These are phyloP conservation scores for Leptopilina clavipes DNA, from an alignment of 1,140 invertebrate genomes.

Conservation along the genomic window DNA sequence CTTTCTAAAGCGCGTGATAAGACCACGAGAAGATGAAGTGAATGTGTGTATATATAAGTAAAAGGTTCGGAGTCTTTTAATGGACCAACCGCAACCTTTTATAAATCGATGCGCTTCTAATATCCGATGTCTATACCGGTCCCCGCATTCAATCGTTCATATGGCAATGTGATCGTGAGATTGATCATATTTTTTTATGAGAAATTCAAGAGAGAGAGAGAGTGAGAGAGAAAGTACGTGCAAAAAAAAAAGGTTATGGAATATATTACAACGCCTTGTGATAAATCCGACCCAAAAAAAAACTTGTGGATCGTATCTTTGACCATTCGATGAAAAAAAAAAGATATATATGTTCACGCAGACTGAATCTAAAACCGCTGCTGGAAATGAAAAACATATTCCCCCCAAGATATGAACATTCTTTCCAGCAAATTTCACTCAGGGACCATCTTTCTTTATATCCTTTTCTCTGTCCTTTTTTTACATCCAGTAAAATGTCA, in stretches of 20 bases:
- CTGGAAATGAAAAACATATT: constrained; percentile 1
- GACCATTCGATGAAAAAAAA: constrained; percentile 8
- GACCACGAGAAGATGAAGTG: constrained; percentile 4
- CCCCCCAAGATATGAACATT: not conserved
- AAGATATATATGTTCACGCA: not conserved
- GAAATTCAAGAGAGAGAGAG: not conserved
- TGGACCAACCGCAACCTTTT: constrained; percentile 15
- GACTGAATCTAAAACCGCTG: constrained; percentile 22
- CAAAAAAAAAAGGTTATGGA: constrained; percentile 6
- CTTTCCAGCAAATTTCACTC: not conserved
- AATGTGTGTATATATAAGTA: not conserved
- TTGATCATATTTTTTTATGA: constrained; percentile 22
- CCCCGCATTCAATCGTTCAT: constrained; percentile 6
- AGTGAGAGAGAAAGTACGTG: not conserved
- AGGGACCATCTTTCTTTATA: not conserved
- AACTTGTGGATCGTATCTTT: not conserved
- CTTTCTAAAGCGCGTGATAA: not conserved
- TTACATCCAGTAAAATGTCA: no score
- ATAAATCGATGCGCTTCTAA: constrained; percentile 26
- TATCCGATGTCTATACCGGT: no score
- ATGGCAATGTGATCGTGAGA: not conserved
- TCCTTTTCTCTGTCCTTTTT: not conserved
- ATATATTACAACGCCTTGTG: constrained; percentile 25
- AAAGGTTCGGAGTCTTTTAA: not conserved
- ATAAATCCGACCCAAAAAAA: not conserved